Evolutionary conservation across 2,888 invertebrate genomes (phyloP).

Genomic region (Lochmaea capreae): DNA sequence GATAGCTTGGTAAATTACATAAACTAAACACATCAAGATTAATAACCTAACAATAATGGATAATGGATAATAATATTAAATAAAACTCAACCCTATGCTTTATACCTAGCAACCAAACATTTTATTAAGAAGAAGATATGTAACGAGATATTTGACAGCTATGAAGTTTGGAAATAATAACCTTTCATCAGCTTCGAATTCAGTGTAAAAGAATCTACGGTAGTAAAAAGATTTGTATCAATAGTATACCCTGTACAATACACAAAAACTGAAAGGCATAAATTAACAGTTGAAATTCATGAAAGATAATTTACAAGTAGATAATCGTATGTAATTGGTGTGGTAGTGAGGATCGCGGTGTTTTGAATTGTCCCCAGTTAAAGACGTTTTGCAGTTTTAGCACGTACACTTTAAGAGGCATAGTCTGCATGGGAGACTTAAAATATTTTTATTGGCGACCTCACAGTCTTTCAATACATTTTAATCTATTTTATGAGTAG

Average conservation of each 20-base stretch:
- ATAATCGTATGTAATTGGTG: constrained; percentile 52
- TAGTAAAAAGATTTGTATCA: too few species aligned
- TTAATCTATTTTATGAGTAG: constrained; percentile 13
- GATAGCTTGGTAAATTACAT: too few species aligned
- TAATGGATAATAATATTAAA: too few species aligned
- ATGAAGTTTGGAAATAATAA: too few species aligned
- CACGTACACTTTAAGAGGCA: constrained; percentile 48
- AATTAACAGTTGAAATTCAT: constrained; percentile 51
- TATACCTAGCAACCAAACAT: too few species aligned
- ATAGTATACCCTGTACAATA: constrained; percentile 18
- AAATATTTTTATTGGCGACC: constrained; percentile 52
- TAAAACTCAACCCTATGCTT: too few species aligned
- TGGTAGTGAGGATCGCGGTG: constrained; percentile 42
- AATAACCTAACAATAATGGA: too few species aligned
- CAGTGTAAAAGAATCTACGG: too few species aligned
- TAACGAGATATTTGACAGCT: too few species aligned
- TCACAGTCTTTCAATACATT: constrained; percentile 35
- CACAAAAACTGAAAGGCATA: constrained; percentile 43
- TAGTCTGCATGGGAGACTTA: constrained; percentile 45
- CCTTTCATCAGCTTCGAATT: too few species aligned
- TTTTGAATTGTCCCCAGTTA: constrained; percentile 47
- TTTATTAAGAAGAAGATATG: too few species aligned
- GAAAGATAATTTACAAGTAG: constrained; percentile 51
- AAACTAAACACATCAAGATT: too few species aligned
- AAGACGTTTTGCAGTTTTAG: constrained; percentile 46